phyloP scores from a whole-genome alignment of 2,797 vertebrate species.

The Brachyalestes nurse region DNA sequence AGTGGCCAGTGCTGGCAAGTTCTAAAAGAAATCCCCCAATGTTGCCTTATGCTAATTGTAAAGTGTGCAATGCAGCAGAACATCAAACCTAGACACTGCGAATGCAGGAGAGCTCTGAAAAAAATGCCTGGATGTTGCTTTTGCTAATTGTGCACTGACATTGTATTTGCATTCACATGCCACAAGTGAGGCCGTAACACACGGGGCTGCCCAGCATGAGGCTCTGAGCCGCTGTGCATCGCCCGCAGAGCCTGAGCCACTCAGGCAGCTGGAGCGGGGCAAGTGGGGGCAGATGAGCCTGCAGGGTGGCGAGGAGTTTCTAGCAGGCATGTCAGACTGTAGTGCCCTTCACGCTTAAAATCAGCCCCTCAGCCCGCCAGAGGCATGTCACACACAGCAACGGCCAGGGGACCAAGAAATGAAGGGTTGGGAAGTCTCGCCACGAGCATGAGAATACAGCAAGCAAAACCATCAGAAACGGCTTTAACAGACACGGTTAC shows the following conservation, averaged over 20 bases:
- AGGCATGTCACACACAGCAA: slow-evolving; percentile 39
- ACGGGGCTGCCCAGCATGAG: neutral
- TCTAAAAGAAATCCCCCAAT: no score
- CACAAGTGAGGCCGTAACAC: neutral
- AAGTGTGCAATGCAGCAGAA: no score
- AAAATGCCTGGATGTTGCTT: neutral
- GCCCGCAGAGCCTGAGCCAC: slow-evolving; percentile 21
- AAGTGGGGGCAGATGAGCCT: slow-evolving; percentile 17
- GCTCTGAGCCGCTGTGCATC: neutral
- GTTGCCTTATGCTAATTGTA: no score
- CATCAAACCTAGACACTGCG: no score
- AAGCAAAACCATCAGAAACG: slow-evolving; percentile 36
- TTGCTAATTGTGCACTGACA: neutral
- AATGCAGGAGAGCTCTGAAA: neutral
- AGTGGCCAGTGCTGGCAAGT: no score
- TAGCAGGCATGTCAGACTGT: slow-evolving; percentile 58
- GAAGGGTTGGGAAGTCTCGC: slow-evolving; percentile 2
- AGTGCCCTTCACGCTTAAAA: slow-evolving; percentile 58
- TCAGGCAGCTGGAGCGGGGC: slow-evolving; percentile 35
- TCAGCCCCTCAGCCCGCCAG: slow-evolving; percentile 45
- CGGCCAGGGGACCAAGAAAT: slow-evolving; percentile 6
- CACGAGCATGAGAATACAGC: slow-evolving; percentile 20
- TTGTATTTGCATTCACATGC: neutral
- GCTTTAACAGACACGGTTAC: slow-evolving; percentile 33
- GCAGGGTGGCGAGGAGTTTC: slow-evolving; percentile 13